phyloP scores from a whole-genome alignment of 2,113 vertebrate species.

The Gopherus evgoodei region DNA sequence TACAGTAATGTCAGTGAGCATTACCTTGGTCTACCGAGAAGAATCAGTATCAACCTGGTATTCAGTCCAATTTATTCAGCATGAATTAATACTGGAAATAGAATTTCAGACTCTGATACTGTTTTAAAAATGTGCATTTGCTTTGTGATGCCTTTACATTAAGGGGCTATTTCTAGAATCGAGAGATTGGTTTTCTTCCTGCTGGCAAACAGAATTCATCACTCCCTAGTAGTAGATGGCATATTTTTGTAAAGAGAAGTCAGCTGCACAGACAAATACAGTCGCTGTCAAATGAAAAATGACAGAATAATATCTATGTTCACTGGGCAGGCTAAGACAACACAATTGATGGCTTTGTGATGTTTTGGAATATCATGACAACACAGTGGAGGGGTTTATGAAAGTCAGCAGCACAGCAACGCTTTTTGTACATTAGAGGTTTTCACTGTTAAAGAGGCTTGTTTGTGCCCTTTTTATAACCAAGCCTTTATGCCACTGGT shows the following conservation, averaged over 20 bases:
- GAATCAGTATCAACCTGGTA: slow-evolving; percentile 12
- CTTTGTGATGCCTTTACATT: slow-evolving; percentile 65
- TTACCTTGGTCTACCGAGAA: slow-evolving; percentile 22
- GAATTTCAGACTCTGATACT: slow-evolving; percentile 46
- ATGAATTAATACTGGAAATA: slow-evolving; percentile 58
- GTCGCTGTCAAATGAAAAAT: slow-evolving; percentile 27
- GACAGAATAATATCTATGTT: slow-evolving; percentile 20
- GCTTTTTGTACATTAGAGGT: background rate
- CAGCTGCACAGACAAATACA: background rate
- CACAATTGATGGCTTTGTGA: background rate
- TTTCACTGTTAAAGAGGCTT: slow-evolving; percentile 17
- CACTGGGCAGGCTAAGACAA: background rate
- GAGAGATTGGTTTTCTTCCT: slow-evolving; percentile 59
- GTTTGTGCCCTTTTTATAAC: slow-evolving; percentile 16
- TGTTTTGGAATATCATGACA: background rate
- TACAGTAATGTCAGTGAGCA: background rate
- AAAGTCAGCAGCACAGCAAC: background rate
- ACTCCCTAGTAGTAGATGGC: slow-evolving; percentile 2
- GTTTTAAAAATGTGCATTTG: background rate
- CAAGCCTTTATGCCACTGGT: background rate
- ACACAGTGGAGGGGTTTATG: slow-evolving; percentile 2
- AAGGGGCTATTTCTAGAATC: slow-evolving; percentile 56
- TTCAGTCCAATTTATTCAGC: slow-evolving; percentile 43
- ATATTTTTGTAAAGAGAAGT: slow-evolving; percentile 31
- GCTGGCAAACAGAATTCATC: slow-evolving; percentile 45